Percentiles rank a stretch among this genome's conserved stretches.
These are phyloP conservation scores for Papilio elwesi DNA, from an alignment of 2,888 invertebrate species.

Conservation along the genomic window DNA sequence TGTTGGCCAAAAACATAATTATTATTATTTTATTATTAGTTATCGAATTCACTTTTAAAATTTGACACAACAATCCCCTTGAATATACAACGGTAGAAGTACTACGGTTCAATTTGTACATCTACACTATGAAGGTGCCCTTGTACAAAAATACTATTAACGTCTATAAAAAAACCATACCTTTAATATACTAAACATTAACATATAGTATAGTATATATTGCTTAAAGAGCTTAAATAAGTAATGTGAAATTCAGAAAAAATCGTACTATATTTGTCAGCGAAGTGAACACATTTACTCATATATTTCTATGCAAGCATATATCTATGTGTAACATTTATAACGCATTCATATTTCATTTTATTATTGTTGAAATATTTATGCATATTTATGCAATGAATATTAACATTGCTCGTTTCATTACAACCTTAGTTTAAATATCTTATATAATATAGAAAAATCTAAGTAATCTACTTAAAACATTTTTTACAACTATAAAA, in stretches of 20 bases:
- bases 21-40: too few relatives aligned
- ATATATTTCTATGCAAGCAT: slow-evolving; percentile 17
- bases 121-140: slow-evolving; percentile 4
- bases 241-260: not conserved
- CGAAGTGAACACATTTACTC: slow-evolving; percentile 29
- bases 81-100: not conserved
- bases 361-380: too few relatives aligned
- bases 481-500: slow-evolving; percentile 20
- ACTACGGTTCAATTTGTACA: not conserved
- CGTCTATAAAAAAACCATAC: not conserved
- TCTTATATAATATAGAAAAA: not conserved
- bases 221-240: not conserved
- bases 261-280: slow-evolving; percentile 21
- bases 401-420: not conserved
- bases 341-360: not conserved
- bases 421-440: slow-evolving; percentile 29
- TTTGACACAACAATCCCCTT: too few relatives aligned
- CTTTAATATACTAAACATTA: slow-evolving; percentile 10
- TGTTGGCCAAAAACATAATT: too few relatives aligned
- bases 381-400: too few relatives aligned
- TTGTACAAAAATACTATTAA: not conserved
- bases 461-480: slow-evolving; percentile 16
- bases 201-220: slow-evolving; percentile 11
- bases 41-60: too few relatives aligned
- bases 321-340: not conserved